Base-by-base conservation (phyloP, 2,888 invertebrate species). In the Melieria crassipennis region DNA sequence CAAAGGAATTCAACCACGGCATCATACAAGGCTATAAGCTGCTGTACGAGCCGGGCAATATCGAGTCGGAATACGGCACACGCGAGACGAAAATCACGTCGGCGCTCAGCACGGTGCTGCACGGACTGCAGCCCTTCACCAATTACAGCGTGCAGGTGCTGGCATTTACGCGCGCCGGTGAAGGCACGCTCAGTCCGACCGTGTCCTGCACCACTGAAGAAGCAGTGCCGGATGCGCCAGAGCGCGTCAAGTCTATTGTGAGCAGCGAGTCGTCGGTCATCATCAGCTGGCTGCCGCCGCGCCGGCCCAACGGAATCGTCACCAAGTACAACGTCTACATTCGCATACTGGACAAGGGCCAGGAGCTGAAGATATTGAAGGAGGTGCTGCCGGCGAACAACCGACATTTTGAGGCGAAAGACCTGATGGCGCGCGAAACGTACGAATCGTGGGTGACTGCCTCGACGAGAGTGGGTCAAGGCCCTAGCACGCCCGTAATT, bases 1-100 rank as follows among this genome's bases (percentile, higher is more conserved):
- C 92, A 1, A 84, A 87, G 45, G 90, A 90, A 52, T 88, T 89
- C 75, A 89, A 91, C 73, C 92, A 91, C 65, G 92, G 92, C 50
- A 89, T 91, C 63, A 89, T 92, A 75, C 90, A 91, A 81, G 94
- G 94, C 9, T 95, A 94, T 87, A 94, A 93, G 85, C 88, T 95
- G 67, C 88, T 93, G 57, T 94, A 93, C 82, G 90, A 90, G 74
- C 88, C 89, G 4, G 85, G 81, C 4, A 81, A 81, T 64, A 77
- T 84, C 4, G 84, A 85, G 48, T 80, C 80, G 45, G 85, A 87
- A 47, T 85, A 86, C 61, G 84, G 81, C 10, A 79, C 79, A 0
- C 81, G 85, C 76, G 90, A 90, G 79, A 89, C 88, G 11, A 89
- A 88, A 79, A 87, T 88, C 30, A 89, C 89, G n/a, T 88, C 88